Evolutionary conservation across 2,113 vertebrate species (phyloP).

Genomic region (Steatornis caripensis): DNA sequence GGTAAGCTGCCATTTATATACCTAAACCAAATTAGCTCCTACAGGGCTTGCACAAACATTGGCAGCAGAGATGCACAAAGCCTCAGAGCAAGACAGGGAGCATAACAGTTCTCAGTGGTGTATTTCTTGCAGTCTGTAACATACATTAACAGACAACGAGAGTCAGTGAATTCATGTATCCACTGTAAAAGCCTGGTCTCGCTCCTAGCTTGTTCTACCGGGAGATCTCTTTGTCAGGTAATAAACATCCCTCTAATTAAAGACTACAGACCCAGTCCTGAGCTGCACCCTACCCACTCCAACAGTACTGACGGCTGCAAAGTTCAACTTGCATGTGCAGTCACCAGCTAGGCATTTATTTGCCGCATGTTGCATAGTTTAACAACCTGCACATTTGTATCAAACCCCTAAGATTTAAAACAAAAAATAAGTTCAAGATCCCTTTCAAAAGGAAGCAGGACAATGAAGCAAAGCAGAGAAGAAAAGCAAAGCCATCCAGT

Average conservation of each 20-base stretch:
- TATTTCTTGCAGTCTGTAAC: not conserved
- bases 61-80: not conserved
- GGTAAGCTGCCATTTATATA: not conserved
- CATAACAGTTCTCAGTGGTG: not conserved
- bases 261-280: not conserved
- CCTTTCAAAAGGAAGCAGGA: not conserved
- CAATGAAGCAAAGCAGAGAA: not conserved
- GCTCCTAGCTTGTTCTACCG: not conserved
- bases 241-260: not conserved
- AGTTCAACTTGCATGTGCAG: not conserved
- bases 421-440: not conserved
- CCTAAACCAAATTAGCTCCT: not conserved
- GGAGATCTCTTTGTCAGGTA: not conserved
- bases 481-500: not conserved
- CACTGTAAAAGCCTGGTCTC: not conserved
- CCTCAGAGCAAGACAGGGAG: not conserved
- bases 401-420: not conserved
- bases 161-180: not conserved
- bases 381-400: not conserved
- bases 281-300: not conserved
- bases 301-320: not conserved
- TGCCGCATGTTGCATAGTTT: not conserved
- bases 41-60: not conserved
- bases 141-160: not conserved
- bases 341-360: not conserved